Conservation (phyloP, 1,140 invertebrate genomes). For the Pachypeltis micranthus region DNA sequence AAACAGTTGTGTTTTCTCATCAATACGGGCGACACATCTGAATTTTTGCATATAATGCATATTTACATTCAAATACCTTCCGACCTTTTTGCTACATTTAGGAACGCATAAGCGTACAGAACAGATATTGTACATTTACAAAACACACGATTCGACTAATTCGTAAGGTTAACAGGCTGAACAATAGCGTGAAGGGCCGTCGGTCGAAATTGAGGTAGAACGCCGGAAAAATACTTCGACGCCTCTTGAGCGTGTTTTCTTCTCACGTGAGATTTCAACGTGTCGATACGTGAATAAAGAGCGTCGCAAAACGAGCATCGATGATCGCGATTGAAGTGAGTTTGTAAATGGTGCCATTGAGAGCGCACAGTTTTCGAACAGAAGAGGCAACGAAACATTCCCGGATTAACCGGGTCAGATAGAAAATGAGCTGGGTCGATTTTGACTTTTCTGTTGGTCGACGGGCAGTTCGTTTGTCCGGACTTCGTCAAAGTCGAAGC, state of each 20-base stretch:
- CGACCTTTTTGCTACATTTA: no score
- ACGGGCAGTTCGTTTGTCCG: no score
- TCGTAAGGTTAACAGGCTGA: background rate
- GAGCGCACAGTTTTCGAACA: constrained; percentile 77
- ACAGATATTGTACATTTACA: no score
- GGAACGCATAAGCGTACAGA: no score
- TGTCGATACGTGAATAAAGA: constrained; percentile 74
- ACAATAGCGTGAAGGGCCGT: background rate
- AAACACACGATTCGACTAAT: no score
- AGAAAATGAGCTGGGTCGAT: no score
- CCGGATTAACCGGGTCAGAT: constrained; percentile 21
- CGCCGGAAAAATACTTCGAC: constrained; percentile 22
- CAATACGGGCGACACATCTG: no score
- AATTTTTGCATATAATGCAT: no score
- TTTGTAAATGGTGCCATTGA: constrained; percentile 76
- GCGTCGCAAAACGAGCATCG: constrained; percentile 71
- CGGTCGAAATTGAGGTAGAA: constrained; percentile 7
- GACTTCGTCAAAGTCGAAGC: no score
- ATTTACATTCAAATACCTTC: no score
- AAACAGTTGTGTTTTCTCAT: no score
- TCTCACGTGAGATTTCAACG: constrained; percentile 27
- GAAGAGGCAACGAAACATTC: constrained; percentile 45
- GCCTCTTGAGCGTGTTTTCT: constrained; percentile 23
- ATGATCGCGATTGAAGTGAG: constrained; percentile 62
- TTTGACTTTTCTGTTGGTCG: no score